Base-by-base conservation (phyloP, 1,140 invertebrate species). In the Trichomalopsis sarcophagae region DNA sequence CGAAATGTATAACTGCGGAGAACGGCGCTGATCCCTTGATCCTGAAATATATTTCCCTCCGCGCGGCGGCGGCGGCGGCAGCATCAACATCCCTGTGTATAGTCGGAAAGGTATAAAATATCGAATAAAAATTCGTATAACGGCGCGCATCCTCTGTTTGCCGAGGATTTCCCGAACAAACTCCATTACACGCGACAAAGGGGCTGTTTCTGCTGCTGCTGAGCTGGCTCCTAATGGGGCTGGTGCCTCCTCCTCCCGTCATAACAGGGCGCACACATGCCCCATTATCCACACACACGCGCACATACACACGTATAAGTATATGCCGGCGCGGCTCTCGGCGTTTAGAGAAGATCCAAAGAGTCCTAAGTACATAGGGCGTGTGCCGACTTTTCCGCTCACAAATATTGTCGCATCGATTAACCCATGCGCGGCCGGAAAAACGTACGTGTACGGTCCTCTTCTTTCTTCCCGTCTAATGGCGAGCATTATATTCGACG, bases 401-500 rank as follows among this genome's bases (percentile, higher is more conserved):
- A 86, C 90, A 91, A 91, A 91, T 91, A 91, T 91, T 91, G 90
- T 91, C 90, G 87, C 88, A 90, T 90, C 89, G 91, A 91, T 91
- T 91, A 91, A 90, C 30, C 55, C 62, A 79, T 78, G 68, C 62
- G 76, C 50, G 76, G 47, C 66, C 11, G 23, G 30, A 80, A 27
- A 47, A 50, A 55, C 75, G 40, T 27, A 66, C 10, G 14, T 44
- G 27, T 17, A 17, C 47, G 47, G 9, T 62, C 55, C 17, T 17
- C 55, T 62, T n/a, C 21, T n/a, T 62, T 62, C 17, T 62, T 62
- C 21, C 21, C 17, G 14, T 17, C 55, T 21, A 62, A 62, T n/a
- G 55, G 21, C 21, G 21, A 62, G 55, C 17, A 62, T 62, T 62
- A 62, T 62, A 62, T 62, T 62, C 55, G 40, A 44, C 40, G 10